Percentiles rank a stretch among this genome's conserved stretches.
phyloP scores from a whole-genome alignment of 2,888 invertebrate species.

The Leucoma salicis region DNA sequence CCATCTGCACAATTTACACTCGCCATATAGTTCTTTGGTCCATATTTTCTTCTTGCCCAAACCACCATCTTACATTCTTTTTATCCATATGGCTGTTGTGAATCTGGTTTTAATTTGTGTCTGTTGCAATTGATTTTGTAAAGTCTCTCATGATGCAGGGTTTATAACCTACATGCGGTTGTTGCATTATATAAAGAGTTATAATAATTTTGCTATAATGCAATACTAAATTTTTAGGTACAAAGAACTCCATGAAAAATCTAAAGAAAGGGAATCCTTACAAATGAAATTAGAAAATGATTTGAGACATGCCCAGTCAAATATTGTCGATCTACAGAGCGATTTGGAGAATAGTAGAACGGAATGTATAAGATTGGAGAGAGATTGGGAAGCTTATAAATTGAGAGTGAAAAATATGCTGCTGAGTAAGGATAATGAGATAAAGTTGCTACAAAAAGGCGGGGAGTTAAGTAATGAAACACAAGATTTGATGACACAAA shows the following conservation, averaged over 20 bases:
- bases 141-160: no score
- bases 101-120: no score
- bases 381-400: slow-evolving; percentile 72
- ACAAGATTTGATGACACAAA: slow-evolving; percentile 55
- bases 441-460: slow-evolving; percentile 58
- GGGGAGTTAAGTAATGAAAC: slow-evolving; percentile 54
- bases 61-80: no score
- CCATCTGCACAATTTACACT: no score
- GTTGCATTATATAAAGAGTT: no score
- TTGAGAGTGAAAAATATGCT: slow-evolving; percentile 70
- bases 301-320: slow-evolving; percentile 58
- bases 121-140: no score
- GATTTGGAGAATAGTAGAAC: slow-evolving; percentile 51
- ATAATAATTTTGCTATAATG: no score
- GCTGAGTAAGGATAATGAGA: slow-evolving; percentile 61
- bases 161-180: no score
- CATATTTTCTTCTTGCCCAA: no score
- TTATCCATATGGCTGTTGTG: no score
- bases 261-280: slow-evolving; percentile 37
- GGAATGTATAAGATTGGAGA: slow-evolving; percentile 62
- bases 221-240: slow-evolving; percentile 40
- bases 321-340: slow-evolving; percentile 49
- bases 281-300: slow-evolving; percentile 61
- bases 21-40: no score
- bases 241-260: slow-evolving; percentile 41